Base-by-base conservation (phyloP, 2,113 vertebrate species). In the Engraulis encrasicolus region DNA sequence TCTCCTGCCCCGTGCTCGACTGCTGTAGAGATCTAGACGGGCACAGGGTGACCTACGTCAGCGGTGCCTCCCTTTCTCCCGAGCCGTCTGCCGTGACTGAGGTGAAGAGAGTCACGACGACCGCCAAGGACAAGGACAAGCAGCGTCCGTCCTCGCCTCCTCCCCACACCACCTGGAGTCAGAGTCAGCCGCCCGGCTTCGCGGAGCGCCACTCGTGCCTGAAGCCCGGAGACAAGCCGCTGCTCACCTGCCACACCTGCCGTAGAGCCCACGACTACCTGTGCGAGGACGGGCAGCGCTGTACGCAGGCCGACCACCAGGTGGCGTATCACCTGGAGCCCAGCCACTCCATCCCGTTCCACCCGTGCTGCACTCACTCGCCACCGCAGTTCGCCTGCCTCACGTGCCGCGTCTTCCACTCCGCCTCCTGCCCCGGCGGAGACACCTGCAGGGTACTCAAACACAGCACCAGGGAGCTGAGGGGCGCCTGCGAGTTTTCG, bases 341-440 rank as follows among this genome's bases (percentile, higher is more conserved):
- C 2, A 19, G 5, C 1, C 49, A 34, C 1, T 89, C 89, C 2
- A 88, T 93, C 82, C 1, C 36, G 50, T 91, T 84, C 85, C 92
- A 94, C 23, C 5, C 81, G 0, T 94, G 93, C 80, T 95, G 92
- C 31, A 31, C 82, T 77, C 40, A 79, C 0, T 83, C 1, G 1
- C 85, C 89, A 61, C 92, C 92, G 3, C 49, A 17, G 14, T 37
- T 89, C 0, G 12, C 88, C 58, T 95, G 94, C 48, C 2, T 49
- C 9, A 80, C 1, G 37, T 95, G 94, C 66, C 7, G 50, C 0
- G 80, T 87, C 40, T 93, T 95, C 82, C 94, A 95, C 81, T 19
- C 2, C 0, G 0, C 2, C 0, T 31, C 50, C 31, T 95, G 93
- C 85, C 17, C 1, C 1, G 50, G 19, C 0, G 12, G 0, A 0